phyloP scores from a whole-genome alignment of 2,888 invertebrate genomes.

The Rhingia rostrata region DNA sequence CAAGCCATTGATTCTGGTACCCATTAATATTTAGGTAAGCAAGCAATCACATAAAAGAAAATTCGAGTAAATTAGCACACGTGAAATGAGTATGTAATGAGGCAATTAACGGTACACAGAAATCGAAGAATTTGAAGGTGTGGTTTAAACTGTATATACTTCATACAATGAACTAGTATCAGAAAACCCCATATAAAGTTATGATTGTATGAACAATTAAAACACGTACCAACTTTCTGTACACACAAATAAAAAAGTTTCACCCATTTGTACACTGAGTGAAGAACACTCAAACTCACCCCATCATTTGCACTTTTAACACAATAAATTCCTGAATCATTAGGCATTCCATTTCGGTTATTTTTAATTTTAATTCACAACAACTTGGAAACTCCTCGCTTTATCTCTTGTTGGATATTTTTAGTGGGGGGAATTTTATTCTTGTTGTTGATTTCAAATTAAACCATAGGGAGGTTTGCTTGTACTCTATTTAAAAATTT shows the following conservation, averaged over 20 bases:
- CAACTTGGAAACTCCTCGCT: conserved; percentile 12
- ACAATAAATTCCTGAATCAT: conserved; percentile 17
- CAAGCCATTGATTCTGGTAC: too few relatives aligned
- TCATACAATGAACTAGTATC: too few relatives aligned
- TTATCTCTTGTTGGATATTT: conserved; percentile 2
- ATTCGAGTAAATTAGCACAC: too few relatives aligned
- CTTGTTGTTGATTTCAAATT: not conserved
- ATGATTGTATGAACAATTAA: too few relatives aligned
- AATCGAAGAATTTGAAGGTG: too few relatives aligned
- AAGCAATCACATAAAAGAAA: too few relatives aligned
- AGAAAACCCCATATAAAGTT: not conserved
- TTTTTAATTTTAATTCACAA: conserved; percentile 25
- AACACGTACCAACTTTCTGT: conserved; percentile 6
- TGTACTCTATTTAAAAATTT: not conserved
- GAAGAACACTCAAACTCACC: not conserved
- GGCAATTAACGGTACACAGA: too few relatives aligned
- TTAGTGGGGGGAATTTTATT: not conserved
- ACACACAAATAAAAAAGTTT: not conserved
- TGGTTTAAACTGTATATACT: too few relatives aligned
- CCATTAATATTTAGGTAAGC: too few relatives aligned
- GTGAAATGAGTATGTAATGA: too few relatives aligned
- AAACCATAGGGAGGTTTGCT: not conserved
- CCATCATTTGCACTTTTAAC: conserved; percentile 15
- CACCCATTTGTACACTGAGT: not conserved
- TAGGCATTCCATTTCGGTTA: conserved; percentile 18